Evolutionary conservation across 1,140 invertebrate species (phyloP), one percentile per base, ranked within the genome.

Genomic region (Acyrthosiphon pisum): DNA sequence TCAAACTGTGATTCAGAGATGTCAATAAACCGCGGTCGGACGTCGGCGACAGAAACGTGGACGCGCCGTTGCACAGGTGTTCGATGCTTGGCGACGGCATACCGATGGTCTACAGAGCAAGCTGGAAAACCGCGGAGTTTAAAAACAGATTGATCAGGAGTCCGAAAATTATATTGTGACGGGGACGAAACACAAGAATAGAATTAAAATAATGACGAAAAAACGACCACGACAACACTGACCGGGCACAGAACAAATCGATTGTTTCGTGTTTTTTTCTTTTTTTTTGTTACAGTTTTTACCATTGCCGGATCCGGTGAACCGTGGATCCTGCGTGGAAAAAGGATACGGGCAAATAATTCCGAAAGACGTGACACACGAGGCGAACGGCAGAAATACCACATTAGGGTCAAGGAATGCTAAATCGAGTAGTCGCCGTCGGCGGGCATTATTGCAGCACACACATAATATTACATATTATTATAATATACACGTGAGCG

Each of bases 71-170:
- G 81, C 91, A 93, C 68, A 93, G 81, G 91, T 93, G 91, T 86
- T 93, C 91, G 81, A 93, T 93, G 81, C 91, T 93, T 35, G 91
- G 91, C 91, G 91, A 93, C 76, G 91, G 91, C 91, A 93, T 92
- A 11, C 44, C 53, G 91, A n/a, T 30, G 26, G 26, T 86, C 68
- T 81, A 92, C 30, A 23, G 22, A 35, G 30, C 41, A 44, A 91
- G 90, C 90, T 91, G 68, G 68, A 91, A 91, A 91, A 91, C 89
- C 50, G 26, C 53, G 88, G 88, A 7, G 37, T 90, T 90, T 37
- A 35, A 56, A 50, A 60, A 90, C 46, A 23, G n/a, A 88, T n/a
- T 87, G 26, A 50, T 18, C 46, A 23, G 22, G 30, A 88, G 87
- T 48, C 46, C n/a, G 50, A 89, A 89, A 87, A 48, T 41, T 41